A percentile compares a stretch with the other conserved stretches of the same genome.
These are phyloP conservation scores for Danio tinwini DNA, from an alignment of 2,797 vertebrate genomes.

Conservation along the genomic window DNA sequence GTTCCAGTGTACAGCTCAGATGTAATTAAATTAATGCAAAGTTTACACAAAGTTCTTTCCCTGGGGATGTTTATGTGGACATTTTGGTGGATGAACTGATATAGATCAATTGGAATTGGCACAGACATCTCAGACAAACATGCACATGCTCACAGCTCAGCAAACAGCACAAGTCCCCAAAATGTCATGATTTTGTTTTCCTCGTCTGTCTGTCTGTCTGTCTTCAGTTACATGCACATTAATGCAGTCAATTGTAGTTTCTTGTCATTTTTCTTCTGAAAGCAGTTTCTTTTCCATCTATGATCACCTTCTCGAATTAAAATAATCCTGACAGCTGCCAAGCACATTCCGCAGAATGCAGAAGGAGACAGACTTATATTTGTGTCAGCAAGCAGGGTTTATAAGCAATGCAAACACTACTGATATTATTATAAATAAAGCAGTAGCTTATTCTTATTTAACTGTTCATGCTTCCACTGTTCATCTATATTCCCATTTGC, in stretches of 20 bases:
- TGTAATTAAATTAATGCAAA: neutral
- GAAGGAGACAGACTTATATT: slow-evolving; percentile 5
- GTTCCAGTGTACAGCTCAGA: too few relatives aligned
- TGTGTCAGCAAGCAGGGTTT: neutral
- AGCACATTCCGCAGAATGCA: slow-evolving; percentile 4
- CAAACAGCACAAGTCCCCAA: neutral
- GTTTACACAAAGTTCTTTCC: neutral
- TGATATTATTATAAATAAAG: neutral
- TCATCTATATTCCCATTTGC: neutral
- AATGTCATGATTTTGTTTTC: slow-evolving; percentile 5
- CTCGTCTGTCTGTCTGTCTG: slow-evolving; percentile 14
- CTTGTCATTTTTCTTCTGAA: slow-evolving; percentile 65
- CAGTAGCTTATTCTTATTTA: neutral
- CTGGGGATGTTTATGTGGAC: neutral
- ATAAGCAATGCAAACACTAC: neutral
- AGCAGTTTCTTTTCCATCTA: slow-evolving; percentile 68
- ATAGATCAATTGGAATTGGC: slow-evolving; percentile 1
- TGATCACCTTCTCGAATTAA: slow-evolving; percentile 30
- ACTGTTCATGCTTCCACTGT: neutral
- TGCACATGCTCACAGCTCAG: neutral
- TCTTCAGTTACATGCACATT: slow-evolving; percentile 17
- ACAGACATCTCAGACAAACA: neutral
- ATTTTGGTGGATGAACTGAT: neutral
- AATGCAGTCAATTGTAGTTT: slow-evolving; percentile 3
- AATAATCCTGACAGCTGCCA: slow-evolving; percentile 52